Conservation (phyloP, 2,888 invertebrate genomes). For the Epicampocera succincta region DNA sequence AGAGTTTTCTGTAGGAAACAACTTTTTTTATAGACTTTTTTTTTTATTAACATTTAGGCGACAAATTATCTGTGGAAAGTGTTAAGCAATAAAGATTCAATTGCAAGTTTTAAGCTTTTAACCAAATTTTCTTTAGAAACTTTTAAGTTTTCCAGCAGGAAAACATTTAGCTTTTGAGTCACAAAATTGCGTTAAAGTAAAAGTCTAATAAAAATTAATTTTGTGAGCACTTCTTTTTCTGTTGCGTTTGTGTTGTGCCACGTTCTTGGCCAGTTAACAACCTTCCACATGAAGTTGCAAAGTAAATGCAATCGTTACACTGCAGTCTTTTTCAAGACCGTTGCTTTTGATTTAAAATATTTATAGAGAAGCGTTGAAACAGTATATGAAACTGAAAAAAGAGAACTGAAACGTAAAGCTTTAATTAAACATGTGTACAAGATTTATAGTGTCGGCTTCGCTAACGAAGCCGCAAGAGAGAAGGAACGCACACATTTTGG, state of each 20-base stretch:
- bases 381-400: not conserved
- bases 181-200: too few species aligned
- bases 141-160: too few species aligned
- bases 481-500: slow-evolving; percentile 47
- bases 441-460: slow-evolving; percentile 54
- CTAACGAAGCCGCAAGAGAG: slow-evolving; percentile 58
- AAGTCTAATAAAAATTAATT: too few species aligned
- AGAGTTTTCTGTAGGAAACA: too few species aligned
- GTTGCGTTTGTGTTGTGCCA: not conserved
- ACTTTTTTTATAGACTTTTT: too few species aligned
- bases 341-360: slow-evolving; percentile 24
- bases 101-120: too few species aligned
- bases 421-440: slow-evolving; percentile 64
- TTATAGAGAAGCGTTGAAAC: slow-evolving; percentile 28
- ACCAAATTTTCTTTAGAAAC: too few species aligned
- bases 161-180: too few species aligned
- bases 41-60: too few species aligned
- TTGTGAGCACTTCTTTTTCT: too few species aligned
- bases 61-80: too few species aligned
- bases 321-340: not conserved
- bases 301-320: slow-evolving; percentile 5
- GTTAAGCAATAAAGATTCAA: too few species aligned
- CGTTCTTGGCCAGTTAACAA: slow-evolving; percentile 8
- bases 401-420: slow-evolving; percentile 7
- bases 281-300: not conserved